Evolutionary conservation across 2,888 invertebrate species (phyloP), one percentile per base, ranked within the genome.

Genomic region (Erannis defoliaria): DNA sequence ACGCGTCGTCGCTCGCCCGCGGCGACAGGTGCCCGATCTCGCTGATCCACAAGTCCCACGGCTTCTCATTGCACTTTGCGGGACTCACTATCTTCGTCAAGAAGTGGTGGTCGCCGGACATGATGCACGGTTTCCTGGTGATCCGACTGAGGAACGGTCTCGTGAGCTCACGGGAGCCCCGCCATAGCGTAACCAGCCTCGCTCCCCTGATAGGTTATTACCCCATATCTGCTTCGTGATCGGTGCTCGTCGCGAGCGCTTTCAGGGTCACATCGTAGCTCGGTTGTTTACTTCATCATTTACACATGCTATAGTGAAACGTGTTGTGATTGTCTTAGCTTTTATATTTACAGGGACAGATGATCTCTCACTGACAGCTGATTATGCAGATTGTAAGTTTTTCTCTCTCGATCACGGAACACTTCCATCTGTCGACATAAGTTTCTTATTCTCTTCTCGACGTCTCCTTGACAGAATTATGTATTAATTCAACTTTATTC

Each of bases 331-430:
- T 84, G 88, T 89, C 87, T 92, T 85, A 89, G 86, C 86, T 90
- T 90, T 91, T 88, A 89, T 93, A 93, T 93, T 92, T 93, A 93
- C 93, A 90, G 87, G 85, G 90, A 93, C 93, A 93, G 93, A 92
- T 93, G 93, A 93, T 93, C 89, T 90, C 87, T 93, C 90, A 90
- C 88, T 93, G 93, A 93, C 93, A 93, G 93, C 93, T 93, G 93
- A 93, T 93, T 93, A 93, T 93, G 93, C 90, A 91, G 92, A 93
- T 89, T 90, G 91, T 88, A 88, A 89, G 92, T 90, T 93, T 92
- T 93, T 89, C 90, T 92, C 93, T 89, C 90, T 89, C 80, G 81
- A 85, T 82, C 86, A 88, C 89, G 86, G 82, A 86, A 83, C 88
- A 89, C 89, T 88, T 91, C 86, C 88, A 91, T 90, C 80, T 83